phyloP scores from a whole-genome alignment of 2,113 vertebrate genomes.

The Aegotheles bennettii region DNA sequence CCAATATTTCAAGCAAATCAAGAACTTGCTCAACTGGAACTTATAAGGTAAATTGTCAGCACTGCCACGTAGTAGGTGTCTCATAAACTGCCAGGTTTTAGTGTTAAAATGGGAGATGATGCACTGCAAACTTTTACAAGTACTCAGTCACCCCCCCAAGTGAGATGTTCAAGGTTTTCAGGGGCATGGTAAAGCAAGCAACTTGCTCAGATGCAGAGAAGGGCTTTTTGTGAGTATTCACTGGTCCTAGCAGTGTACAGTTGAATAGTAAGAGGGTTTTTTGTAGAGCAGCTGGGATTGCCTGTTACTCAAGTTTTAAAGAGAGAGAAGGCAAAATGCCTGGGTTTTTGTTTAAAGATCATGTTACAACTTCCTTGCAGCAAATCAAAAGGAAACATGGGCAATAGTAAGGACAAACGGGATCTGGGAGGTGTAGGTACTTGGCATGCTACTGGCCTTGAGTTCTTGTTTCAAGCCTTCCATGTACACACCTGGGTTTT shows the following conservation, averaged over 20 bases:
- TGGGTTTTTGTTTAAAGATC: background rate
- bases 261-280: background rate
- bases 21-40: constrained; percentile 94
- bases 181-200: background rate
- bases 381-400: background rate
- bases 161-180: background rate
- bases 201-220: background rate
- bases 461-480: background rate
- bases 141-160: background rate
- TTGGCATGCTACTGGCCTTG: background rate
- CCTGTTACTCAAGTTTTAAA: background rate
- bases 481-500: background rate
- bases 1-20: constrained; percentile 99
- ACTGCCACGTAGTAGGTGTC: background rate
- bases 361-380: background rate
- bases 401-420: background rate
- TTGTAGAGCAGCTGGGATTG: background rate
- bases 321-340: background rate
- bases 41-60: constrained; percentile 87
- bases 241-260: background rate
- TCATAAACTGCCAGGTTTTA: background rate
- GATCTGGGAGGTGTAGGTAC: background rate
- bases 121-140: background rate
- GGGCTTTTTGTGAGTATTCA: background rate
- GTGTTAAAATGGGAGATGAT: background rate